Conservation (phyloP, 2,113 vertebrate genomes). For the Pipa parva region DNA sequence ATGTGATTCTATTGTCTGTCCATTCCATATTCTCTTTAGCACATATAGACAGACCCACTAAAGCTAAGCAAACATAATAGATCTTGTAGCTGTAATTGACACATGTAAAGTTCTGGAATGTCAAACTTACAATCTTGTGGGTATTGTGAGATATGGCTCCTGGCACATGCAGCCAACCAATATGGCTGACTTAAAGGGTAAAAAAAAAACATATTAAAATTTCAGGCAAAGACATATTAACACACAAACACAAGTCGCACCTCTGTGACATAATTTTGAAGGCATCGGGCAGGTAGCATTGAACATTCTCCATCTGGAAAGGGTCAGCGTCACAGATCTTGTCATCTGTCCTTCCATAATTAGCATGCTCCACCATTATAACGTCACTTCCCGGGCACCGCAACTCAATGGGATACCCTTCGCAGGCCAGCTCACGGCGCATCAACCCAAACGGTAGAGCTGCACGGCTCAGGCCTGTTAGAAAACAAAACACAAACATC, state of each 20-base stretch:
- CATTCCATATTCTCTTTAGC: too few relatives aligned
- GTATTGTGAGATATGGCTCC: too few relatives aligned
- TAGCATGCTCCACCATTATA: slow-evolving; percentile 91
- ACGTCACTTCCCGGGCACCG: slow-evolving; percentile 90
- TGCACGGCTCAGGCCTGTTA: slow-evolving; percentile 76
- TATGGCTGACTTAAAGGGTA: too few relatives aligned
- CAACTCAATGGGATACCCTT: slow-evolving; percentile 91
- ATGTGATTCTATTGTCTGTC: too few relatives aligned
- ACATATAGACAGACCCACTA: too few relatives aligned
- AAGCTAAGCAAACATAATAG: too few relatives aligned
- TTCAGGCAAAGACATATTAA: neutral
- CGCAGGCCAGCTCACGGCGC: slow-evolving; percentile 85
- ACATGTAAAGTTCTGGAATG: too few relatives aligned
- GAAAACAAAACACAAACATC: slow-evolving; percentile 1
- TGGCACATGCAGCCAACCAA: too few relatives aligned
- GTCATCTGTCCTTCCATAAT: slow-evolving; percentile 89
- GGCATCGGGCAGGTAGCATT: slow-evolving; percentile 86
- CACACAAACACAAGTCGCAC: slow-evolving; percentile 50
- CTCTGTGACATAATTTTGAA: slow-evolving; percentile 94
- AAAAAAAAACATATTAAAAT: too few relatives aligned
- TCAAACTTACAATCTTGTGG: too few relatives aligned
- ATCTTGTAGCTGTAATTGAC: too few relatives aligned
- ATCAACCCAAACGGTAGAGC: slow-evolving; percentile 88
- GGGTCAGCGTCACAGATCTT: slow-evolving; percentile 92
- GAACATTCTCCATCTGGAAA: slow-evolving; percentile 93